Base-by-base conservation (phyloP, 2,797 vertebrate genomes). In the Chloroceryle inda region DNA sequence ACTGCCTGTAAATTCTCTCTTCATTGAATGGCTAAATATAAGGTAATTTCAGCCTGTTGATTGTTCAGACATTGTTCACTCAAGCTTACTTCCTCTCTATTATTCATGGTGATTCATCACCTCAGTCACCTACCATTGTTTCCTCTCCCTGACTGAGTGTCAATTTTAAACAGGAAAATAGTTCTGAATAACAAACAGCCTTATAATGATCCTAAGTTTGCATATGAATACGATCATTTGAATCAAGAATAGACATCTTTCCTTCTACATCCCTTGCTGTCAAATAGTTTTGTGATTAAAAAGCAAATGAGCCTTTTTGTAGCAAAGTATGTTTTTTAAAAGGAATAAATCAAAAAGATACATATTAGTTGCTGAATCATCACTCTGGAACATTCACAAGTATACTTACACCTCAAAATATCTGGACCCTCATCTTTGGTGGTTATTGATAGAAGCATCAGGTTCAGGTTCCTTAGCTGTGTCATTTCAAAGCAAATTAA, bases 31-130 rank as follows among this genome's bases (percentile, higher is more conserved):
- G 23, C 45, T 79, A 42, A 69, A 76, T 74, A 10, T 31, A 55
- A 52, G 29, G 35, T 49, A 42, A 50, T 85, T 95, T 85, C 75
- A 89, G 44, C 44, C 37, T 74, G 15, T 74, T 79, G 68, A 38
- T 66, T 83, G 19, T 83, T 91, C 64, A 76, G 58, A 23, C 40
- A 53, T 37, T 79, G 13, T 85, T 94, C 86, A 35, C 22, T 76
- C 75, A 74, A 40, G 49, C 74, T 88, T 84, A n/a, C 31, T 91
- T 91, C 21, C 21, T 82, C 44, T 85, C 14, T 21, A 40, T 92
- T 93, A 71, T 83, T 93, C 72, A 52, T 62, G 45, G 38, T 83
- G 75, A 96, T 91, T 74, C 64, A 87, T 66, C 53, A 83, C 68
- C 49, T 91, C 64, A 72, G 49, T 80, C 58, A 85, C 53, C 49